These are phyloP conservation scores for Carapus acus DNA, from an alignment of 2,797 vertebrate genomes.

Conservation along the genomic window DNA sequence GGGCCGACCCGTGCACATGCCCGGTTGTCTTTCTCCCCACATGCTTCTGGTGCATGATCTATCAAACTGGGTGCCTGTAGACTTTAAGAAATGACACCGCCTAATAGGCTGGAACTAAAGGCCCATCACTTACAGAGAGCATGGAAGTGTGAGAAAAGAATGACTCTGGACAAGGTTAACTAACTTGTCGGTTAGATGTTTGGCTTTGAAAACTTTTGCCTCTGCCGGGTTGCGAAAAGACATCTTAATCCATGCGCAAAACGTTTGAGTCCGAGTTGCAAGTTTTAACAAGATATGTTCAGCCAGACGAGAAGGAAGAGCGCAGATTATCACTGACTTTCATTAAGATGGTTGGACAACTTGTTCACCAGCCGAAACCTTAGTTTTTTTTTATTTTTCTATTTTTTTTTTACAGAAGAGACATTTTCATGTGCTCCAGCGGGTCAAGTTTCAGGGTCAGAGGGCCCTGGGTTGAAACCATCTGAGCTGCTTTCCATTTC, in stretches of 20 bases:
- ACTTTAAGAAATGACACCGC: constrained; percentile 61
- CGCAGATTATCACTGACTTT: constrained; percentile 11
- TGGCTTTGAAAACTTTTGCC: constrained; percentile 45
- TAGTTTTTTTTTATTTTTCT: not conserved
- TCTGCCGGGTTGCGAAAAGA: constrained; percentile 7
- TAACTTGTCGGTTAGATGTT: constrained; percentile 48
- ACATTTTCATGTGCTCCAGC: constrained; percentile 24
- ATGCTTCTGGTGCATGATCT: constrained; percentile 58
- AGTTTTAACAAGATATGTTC: constrained; percentile 4
- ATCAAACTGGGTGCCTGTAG: constrained; percentile 54
- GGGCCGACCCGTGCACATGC: constrained; percentile 63
- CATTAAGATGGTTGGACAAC: constrained; percentile 2
- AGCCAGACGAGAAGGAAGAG: not conserved
- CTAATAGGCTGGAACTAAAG: constrained; percentile 73
- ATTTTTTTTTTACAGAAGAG: constrained; percentile 1
- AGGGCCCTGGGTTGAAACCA: constrained; percentile 18
- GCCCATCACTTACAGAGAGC: constrained; percentile 57
- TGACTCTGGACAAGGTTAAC: constrained; percentile 68
- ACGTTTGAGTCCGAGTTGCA: constrained; percentile 12
- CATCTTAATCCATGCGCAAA: not conserved
- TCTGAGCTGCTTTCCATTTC: constrained; percentile 44
- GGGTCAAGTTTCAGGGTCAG: constrained; percentile 38
- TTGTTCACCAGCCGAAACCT: constrained; percentile 11
- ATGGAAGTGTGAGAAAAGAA: constrained; percentile 36
- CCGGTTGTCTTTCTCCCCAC: constrained; percentile 54